These are phyloP conservation scores for Seriola aureovittata DNA, from an alignment of 2,113 vertebrate genomes.

Conservation along the genomic window DNA sequence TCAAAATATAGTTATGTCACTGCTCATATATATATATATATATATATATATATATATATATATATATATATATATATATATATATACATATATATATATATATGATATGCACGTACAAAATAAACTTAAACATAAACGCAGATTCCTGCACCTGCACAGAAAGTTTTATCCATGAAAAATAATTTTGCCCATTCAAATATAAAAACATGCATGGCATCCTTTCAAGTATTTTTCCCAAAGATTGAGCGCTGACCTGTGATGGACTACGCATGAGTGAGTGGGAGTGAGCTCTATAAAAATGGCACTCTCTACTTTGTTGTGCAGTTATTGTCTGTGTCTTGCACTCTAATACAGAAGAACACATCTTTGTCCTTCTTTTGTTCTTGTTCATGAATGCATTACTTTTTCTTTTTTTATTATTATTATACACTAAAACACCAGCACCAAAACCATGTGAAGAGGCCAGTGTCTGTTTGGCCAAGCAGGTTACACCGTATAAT, in stretches of 20 bases:
- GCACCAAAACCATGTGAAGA: not conserved
- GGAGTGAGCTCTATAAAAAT: constrained; percentile 10
- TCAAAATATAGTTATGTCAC: not conserved
- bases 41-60: too few species aligned
- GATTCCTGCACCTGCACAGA: not conserved
- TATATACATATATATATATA: too few species aligned
- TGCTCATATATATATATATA: not conserved
- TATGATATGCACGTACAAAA: not conserved
- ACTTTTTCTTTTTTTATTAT: not conserved
- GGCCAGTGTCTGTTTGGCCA: constrained; percentile 27
- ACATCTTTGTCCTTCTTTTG: not conserved
- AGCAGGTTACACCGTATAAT: constrained; percentile 1
- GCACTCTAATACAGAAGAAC: constrained; percentile 14
- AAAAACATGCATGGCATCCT: not conserved
- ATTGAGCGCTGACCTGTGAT: constrained; percentile 26
- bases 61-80: too few species aligned
- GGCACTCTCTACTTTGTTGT: not conserved
- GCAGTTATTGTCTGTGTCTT: constrained; percentile 1
- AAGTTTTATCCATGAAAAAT: not conserved
- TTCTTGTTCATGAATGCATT: constrained; percentile 13
- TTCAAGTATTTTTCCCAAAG: not conserved
- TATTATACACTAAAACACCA: not conserved
- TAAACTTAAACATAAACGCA: not conserved
- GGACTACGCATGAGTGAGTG: constrained; percentile 4
- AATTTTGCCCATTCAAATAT: not conserved